phyloP scores from a whole-genome alignment of 2,113 vertebrate species.

The Genyomyrus donnyi region DNA sequence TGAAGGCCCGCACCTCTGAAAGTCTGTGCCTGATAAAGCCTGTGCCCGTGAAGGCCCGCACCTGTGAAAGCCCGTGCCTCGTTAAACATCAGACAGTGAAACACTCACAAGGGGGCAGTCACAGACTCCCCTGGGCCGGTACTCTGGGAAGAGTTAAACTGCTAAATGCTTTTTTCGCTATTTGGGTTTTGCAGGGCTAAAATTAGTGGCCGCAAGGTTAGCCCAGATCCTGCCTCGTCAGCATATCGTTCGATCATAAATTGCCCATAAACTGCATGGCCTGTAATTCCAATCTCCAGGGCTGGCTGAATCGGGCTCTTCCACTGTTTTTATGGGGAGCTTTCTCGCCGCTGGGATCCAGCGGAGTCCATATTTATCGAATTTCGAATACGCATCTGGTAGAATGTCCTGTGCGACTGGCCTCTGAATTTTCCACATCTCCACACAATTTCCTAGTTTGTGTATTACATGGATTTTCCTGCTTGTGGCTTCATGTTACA shows the following conservation, averaged over 20 bases:
- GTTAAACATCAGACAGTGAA: neutral
- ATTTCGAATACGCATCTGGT: constrained; percentile 53
- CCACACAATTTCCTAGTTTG: constrained; percentile 30
- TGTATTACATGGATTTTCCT: constrained; percentile 32
- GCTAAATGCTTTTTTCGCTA: constrained; percentile 26
- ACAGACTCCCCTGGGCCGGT: neutral
- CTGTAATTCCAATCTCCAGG: constrained; percentile 45
- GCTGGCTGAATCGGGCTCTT: constrained; percentile 54
- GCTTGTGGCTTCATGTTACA: constrained; percentile 10
- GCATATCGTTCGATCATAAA: constrained; percentile 53
- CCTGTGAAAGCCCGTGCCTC: neutral
- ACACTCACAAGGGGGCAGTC: neutral
- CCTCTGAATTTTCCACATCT: constrained; percentile 54
- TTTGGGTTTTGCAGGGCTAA: constrained; percentile 38
- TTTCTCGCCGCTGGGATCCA: constrained; percentile 35
- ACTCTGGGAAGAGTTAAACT: constrained; percentile 37
- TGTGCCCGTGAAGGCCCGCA: neutral
- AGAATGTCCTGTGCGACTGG: constrained; percentile 45
- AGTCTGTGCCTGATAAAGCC: neutral
- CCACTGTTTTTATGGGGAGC: constrained; percentile 57
- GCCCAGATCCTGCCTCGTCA: constrained; percentile 63
- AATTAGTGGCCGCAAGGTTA: constrained; percentile 53
- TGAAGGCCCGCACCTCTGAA: too few relatives aligned
- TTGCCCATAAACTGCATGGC: constrained; percentile 58
- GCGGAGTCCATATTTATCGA: constrained; percentile 42